These are phyloP conservation scores for Syngnathus scovelli DNA, from an alignment of 2,113 vertebrate species.

Conservation along the genomic window DNA sequence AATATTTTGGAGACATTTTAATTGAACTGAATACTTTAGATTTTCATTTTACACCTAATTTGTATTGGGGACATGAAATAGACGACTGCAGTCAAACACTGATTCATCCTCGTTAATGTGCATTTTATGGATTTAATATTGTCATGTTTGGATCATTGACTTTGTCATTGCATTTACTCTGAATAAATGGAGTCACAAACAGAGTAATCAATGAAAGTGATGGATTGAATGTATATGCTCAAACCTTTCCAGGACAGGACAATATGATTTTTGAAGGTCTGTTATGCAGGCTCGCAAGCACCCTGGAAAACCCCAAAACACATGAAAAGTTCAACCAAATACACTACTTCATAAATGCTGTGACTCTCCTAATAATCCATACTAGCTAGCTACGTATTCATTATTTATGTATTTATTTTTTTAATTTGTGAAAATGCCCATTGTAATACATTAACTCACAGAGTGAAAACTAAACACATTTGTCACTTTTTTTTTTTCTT, in stretches of 20 bases:
- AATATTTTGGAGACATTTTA: background rate
- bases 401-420: too few species aligned
- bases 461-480: background rate
- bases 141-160: background rate
- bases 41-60: background rate
- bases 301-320: too few species aligned
- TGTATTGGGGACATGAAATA: background rate
- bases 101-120: background rate
- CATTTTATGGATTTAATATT: background rate
- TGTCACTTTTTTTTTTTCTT: background rate
- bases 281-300: too few species aligned
- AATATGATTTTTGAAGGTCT: too few species aligned
- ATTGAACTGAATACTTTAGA: background rate
- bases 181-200: background rate
- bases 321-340: too few species aligned
- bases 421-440: background rate
- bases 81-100: background rate
- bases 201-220: background rate
- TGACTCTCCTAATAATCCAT: background rate
- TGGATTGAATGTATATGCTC: background rate
- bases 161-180: background rate
- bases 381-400: too few species aligned
- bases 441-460: background rate
- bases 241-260: background rate
- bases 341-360: background rate